phyloP scores from a whole-genome alignment of 2,888 invertebrate genomes.

The Hesperia comma region DNA sequence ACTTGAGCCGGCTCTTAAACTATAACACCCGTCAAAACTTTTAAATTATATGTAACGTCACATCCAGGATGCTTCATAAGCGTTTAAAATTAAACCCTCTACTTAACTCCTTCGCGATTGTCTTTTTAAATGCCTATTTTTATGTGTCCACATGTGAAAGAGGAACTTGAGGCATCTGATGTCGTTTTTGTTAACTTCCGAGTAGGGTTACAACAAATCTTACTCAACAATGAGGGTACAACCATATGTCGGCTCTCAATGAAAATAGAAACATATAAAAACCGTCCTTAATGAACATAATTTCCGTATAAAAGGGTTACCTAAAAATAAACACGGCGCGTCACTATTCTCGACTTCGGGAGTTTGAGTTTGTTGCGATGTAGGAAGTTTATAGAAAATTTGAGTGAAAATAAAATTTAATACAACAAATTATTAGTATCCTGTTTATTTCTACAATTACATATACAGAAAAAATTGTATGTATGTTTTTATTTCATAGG shows the following conservation, averaged over 20 bases:
- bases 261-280: constrained; percentile 74
- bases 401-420: no score
- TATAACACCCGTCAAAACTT: constrained; percentile 11
- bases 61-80: constrained; percentile 3
- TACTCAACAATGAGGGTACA: constrained; percentile 45
- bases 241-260: constrained; percentile 49
- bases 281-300: constrained; percentile 78
- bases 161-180: constrained; percentile 25
- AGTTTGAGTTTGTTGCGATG: constrained; percentile 15
- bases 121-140: constrained; percentile 35
- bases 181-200: constrained; percentile 37
- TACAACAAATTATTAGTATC: no score
- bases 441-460: no score
- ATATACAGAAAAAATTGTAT: no score
- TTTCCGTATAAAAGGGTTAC: constrained; percentile 81
- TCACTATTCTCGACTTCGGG: constrained; percentile 57
- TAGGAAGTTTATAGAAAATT: constrained; percentile 5
- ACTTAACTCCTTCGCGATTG: constrained; percentile 30
- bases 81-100: constrained; percentile 15
- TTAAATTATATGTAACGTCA: constrained; percentile 6
- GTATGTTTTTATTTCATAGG: no score
- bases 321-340: constrained; percentile 67
- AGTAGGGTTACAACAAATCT: constrained; percentile 38
- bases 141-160: constrained; percentile 19
- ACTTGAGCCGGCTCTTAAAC: not conserved